These are phyloP conservation scores for Trachelipus rathkii DNA, from an alignment of 1,140 invertebrate genomes.

Conservation along the genomic window DNA sequence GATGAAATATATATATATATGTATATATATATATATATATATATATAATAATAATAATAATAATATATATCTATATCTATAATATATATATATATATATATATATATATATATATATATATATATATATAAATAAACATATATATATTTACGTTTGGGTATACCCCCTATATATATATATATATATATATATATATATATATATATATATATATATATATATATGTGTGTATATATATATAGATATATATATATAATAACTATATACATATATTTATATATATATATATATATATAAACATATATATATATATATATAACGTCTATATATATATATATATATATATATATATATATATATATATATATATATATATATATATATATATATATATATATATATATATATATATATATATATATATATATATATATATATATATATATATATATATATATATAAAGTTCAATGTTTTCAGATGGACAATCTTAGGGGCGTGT, in stretches of 20 bases:
- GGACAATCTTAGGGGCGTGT: no score
- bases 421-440: not conserved
- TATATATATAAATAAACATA: no score
- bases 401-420: constrained; percentile 17
- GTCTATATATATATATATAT: not conserved
- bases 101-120: no score
- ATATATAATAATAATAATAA: not conserved
- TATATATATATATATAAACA: not conserved
- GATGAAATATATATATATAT: no score
- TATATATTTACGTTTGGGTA: no score
- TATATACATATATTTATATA: not conserved
- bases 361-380: not conserved
- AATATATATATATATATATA: no score
- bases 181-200: constrained; percentile 18
- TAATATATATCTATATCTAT: no score
- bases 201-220: not conserved
- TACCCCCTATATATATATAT: no score
- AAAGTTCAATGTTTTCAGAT: no score
- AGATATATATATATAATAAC: not conserved
- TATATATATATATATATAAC: not conserved
- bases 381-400: not conserved
- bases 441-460: not conserved
- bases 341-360: not conserved
- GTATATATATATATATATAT: no score
- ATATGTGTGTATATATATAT: not conserved